Conservation (phyloP, 2,888 invertebrate species). For the Archaeoteleia sp. region DNA sequence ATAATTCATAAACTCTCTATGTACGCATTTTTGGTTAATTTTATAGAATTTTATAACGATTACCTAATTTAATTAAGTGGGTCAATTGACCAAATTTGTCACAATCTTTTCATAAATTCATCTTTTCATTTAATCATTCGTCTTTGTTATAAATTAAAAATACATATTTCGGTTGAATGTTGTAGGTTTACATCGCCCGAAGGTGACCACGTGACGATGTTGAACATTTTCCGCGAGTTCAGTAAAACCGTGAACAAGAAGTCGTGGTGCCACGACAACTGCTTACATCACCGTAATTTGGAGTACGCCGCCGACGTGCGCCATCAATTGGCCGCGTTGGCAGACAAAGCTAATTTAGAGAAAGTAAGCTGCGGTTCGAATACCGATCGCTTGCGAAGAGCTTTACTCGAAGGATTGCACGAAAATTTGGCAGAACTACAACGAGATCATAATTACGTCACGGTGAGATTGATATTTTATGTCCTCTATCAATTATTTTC, state of each 20-base stretch:
- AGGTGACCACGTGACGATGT: slow-evolving; percentile 93
- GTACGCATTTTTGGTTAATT: no score
- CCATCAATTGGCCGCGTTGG: slow-evolving; percentile 81
- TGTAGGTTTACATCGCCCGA: slow-evolving; percentile 87
- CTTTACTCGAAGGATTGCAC: slow-evolving; percentile 87
- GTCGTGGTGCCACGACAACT: slow-evolving; percentile 93
- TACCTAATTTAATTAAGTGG: no score
- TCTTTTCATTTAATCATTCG: no score
- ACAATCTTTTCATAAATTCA: no score
- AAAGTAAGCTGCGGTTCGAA: slow-evolving; percentile 67
- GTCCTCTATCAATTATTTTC: slow-evolving; percentile 5
- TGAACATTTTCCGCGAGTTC: slow-evolving; percentile 91
- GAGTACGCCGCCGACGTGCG: slow-evolving; percentile 87
- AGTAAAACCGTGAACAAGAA: slow-evolving; percentile 83
- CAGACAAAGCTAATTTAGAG: slow-evolving; percentile 70
- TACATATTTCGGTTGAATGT: no score
- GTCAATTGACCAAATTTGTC: no score
- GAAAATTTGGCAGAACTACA: slow-evolving; percentile 90
- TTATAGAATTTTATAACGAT: no score
- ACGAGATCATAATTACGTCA: slow-evolving; percentile 82
- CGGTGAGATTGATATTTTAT: slow-evolving; percentile 74
- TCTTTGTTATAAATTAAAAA: no score
- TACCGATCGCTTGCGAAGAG: slow-evolving; percentile 78
- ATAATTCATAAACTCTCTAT: no score
- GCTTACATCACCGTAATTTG: slow-evolving; percentile 88